Evolutionary conservation across 2,888 invertebrate species (phyloP).

Genomic region (Orchesellides sinensis): DNA sequence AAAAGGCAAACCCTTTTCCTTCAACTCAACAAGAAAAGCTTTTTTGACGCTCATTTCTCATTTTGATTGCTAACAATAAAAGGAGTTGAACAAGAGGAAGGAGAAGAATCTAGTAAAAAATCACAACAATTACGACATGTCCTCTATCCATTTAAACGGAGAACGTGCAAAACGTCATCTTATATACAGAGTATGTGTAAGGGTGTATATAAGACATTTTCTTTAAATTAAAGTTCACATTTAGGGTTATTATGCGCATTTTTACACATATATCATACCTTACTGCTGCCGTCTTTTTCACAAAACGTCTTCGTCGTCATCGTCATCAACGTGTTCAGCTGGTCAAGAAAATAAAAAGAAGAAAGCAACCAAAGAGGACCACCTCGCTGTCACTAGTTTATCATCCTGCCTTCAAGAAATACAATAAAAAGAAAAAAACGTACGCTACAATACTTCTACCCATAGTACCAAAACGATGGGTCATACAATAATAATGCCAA

Average conservation of each 20-base stretch:
- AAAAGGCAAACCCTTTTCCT: background rate
- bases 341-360: slow-evolving; percentile 6
- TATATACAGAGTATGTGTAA: too few species aligned
- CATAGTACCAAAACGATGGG: background rate
- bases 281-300: background rate
- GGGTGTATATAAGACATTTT: background rate
- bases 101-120: background rate
- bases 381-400: slow-evolving; percentile 42
- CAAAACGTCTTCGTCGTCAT: background rate
- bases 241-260: background rate
- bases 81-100: slow-evolving; percentile 4
- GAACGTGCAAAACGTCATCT: slow-evolving; percentile 4
- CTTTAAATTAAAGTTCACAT: background rate
- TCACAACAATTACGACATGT: slow-evolving; percentile 13
- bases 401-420: slow-evolving; percentile 9
- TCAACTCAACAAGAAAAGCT: background rate
- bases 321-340: slow-evolving; percentile 5
- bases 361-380: slow-evolving; percentile 18
- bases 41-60: slow-evolving; percentile 10
- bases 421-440: slow-evolving; percentile 7
- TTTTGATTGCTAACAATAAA: slow-evolving; percentile 4
- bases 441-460: background rate
- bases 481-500: background rate
- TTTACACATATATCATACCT: background rate
- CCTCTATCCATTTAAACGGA: background rate